Base-by-base conservation (phyloP, 2,797 vertebrate genomes). In the Nyctibius grandis region DNA sequence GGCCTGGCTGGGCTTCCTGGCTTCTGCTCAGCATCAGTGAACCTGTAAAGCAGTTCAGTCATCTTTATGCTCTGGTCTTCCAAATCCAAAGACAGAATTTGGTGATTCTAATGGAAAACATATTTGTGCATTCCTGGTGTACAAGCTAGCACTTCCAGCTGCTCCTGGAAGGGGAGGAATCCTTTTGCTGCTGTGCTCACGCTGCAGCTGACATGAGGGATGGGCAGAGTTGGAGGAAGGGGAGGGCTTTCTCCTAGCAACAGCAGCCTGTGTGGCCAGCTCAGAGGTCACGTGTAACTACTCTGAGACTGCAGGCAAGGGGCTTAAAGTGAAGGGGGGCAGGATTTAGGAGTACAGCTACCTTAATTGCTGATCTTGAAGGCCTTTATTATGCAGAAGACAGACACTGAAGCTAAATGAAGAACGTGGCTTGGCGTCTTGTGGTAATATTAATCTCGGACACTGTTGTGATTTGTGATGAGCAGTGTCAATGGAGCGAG, bases 51-150 rank as follows among this genome's bases (percentile, higher is more conserved):
- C 23, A 38, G 9, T 56, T 34, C 12, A 28, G 50, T 29, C 20
- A 3, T 54, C 45, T 93, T 12, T 40, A 1, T 3, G 4, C 56
- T 64, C 34, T 29, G 26, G 4, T 31, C 25, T 76, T 68, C 44
- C 42, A 50, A 70, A 57, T 42, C 21, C 22, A 25, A 33, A 36
- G 20, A 11, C 13, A 42, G 7, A 33, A 63, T 31, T 8, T 3
- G 0, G 5, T 2, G 2, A 6, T 57, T 78, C 38, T 45, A 4
- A 5, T 6, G 4, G 48, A 47, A 88, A 56, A 68, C 15, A 0
- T 15, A 3, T 29, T 69, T 28, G 31, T 40, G 25, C 5, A 0
- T 40, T 79, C 40, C 40, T 0, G 1, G 21, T 26, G 13, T 36
- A 47, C 21, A 50, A 68, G 36, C n/a, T 15, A 51, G 48, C 2